phyloP scores from a whole-genome alignment of 2,113 vertebrate genomes.

The Phycodurus eques region DNA sequence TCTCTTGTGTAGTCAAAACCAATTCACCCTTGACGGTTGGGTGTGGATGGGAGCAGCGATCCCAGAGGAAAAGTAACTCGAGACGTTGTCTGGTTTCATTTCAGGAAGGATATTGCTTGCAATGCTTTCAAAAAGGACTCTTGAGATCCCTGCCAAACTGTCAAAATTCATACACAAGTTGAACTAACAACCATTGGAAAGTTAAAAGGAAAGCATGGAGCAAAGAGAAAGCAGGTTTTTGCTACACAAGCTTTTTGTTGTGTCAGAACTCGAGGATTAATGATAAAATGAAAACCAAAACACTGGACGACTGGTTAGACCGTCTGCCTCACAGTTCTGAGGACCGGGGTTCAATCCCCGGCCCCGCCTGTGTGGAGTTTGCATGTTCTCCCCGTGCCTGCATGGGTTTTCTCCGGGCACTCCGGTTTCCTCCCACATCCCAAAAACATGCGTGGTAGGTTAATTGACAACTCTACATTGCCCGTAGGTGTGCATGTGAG shows the following conservation, averaged over 20 bases:
- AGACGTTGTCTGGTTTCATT: slow-evolving; percentile 10
- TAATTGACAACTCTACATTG: no score
- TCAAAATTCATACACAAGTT: slow-evolving; percentile 12
- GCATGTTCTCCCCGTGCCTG: no score
- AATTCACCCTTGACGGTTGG: slow-evolving; percentile 9
- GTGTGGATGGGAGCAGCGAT: slow-evolving; percentile 21
- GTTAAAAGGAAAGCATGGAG: neutral
- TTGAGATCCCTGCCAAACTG: slow-evolving; percentile 3
- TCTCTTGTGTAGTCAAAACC: slow-evolving; percentile 7
- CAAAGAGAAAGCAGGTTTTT: neutral
- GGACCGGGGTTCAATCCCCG: no score
- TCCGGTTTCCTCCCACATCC: no score
- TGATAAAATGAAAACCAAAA: neutral
- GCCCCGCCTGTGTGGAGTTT: no score
- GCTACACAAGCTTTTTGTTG: neutral
- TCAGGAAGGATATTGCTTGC: neutral
- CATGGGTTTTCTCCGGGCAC: no score
- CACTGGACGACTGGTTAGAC: neutral
- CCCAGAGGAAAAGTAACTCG: slow-evolving; percentile 7
- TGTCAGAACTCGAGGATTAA: neutral
- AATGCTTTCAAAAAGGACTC: slow-evolving; percentile 4
- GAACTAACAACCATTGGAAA: slow-evolving; percentile 4
- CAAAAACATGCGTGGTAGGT: no score
- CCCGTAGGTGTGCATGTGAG: no score
- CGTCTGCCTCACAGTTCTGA: no score